These are phyloP conservation scores for Melanogrammus aeglefinus DNA, from an alignment of 2,797 vertebrate genomes.

Conservation along the genomic window DNA sequence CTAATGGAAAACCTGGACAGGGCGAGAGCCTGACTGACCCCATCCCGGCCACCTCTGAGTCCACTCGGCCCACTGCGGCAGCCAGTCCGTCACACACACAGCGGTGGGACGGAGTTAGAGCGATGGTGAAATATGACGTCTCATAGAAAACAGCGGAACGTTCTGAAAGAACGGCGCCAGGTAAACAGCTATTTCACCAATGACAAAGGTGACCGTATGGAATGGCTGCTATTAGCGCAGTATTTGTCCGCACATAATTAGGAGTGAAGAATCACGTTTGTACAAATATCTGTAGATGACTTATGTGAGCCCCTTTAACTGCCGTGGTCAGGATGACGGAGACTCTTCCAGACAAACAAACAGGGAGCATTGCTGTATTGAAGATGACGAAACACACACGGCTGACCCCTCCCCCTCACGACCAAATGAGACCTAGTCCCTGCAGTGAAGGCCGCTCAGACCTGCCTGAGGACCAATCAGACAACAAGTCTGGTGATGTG, in stretches of 20 bases:
- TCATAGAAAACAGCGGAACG: neutral
- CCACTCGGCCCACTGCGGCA: neutral
- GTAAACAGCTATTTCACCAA: neutral
- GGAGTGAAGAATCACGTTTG: neutral
- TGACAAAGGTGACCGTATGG: neutral
- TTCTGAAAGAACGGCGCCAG: neutral
- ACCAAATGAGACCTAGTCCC: neutral
- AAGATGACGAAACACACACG: neutral
- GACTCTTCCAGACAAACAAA: neutral
- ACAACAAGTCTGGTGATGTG: constrained; percentile 38
- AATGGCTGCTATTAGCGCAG: neutral
- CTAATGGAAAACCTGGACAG: neutral
- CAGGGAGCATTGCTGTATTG: neutral
- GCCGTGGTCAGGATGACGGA: neutral
- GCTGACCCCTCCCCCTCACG: neutral
- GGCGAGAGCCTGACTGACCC: neutral
- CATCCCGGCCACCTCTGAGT: neutral
- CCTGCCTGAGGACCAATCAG: constrained; percentile 30
- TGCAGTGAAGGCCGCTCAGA: neutral
- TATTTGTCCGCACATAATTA: neutral
- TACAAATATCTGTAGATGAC: neutral
- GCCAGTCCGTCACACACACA: neutral
- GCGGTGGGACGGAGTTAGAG: neutral
- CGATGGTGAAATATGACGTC: neutral
- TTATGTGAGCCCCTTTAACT: neutral